Evolutionary conservation across 2,888 invertebrate species (phyloP).

Genomic region (Leuctra nigra): DNA sequence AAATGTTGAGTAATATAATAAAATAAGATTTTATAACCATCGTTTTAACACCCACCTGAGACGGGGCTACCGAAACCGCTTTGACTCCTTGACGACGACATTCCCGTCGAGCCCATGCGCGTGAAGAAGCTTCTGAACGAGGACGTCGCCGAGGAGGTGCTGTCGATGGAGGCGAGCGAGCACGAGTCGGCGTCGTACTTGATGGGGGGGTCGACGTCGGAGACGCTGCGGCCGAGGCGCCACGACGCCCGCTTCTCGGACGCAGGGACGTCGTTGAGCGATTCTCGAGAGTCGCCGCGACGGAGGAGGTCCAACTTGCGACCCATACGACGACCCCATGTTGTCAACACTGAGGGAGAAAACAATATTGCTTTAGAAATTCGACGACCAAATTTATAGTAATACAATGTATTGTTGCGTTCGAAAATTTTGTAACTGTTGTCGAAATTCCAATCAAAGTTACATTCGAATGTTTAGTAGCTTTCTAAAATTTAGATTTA

Average conservation of each 20-base stretch:
- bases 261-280: constrained; percentile 37
- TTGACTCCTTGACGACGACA: constrained; percentile 46
- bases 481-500: too few species aligned
- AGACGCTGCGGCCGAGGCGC: constrained; percentile 26
- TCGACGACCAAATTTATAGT: too few species aligned
- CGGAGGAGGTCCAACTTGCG: constrained; percentile 68
- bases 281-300: constrained; percentile 56
- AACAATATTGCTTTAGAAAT: too few species aligned
- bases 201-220: constrained; percentile 11
- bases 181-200: constrained; percentile 16
- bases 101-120: constrained; percentile 69
- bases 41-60: too few species aligned
- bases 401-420: too few species aligned
- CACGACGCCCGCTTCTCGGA: constrained; percentile 19
- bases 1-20: too few species aligned
- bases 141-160: constrained; percentile 41
- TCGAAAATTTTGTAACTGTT: too few species aligned
- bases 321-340: constrained; percentile 74
- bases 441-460: too few species aligned
- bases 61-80: too few species aligned
- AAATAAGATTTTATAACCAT: too few species aligned
- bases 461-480: too few species aligned
- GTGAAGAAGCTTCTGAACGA: constrained; percentile 66
- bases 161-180: constrained; percentile 11
- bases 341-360: constrained; percentile 59